phyloP scores from a whole-genome alignment of 2,113 vertebrate genomes.

The Pholis gunnellus region DNA sequence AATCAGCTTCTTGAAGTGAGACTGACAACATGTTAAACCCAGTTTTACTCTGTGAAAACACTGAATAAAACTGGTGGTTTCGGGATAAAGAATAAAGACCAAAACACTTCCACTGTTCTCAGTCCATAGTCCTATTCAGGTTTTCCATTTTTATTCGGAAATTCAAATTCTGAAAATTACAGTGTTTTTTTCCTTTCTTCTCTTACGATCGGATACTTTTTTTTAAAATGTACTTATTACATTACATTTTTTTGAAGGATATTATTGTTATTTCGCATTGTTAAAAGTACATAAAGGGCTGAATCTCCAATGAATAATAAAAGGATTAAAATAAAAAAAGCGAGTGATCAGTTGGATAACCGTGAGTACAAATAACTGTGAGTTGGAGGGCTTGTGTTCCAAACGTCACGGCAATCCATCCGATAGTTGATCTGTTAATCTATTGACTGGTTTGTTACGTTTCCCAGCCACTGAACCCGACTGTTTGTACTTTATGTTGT shows the following conservation, averaged over 20 bases:
- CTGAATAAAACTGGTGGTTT: not conserved
- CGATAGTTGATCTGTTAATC: not conserved
- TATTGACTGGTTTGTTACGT: not conserved
- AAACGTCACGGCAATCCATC: too few species aligned
- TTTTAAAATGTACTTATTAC: not conserved
- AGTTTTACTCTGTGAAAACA: too few species aligned
- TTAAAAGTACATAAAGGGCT: not conserved
- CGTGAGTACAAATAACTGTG: not conserved
- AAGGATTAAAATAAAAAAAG: not conserved
- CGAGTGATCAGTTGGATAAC: not conserved
- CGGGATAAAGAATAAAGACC: not conserved
- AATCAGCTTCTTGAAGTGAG: not conserved
- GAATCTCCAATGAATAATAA: not conserved
- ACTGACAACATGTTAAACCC: too few species aligned
- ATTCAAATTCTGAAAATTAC: not conserved
- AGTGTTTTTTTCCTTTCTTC: not conserved
- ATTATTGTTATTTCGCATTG: not conserved
- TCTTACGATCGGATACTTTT: not conserved
- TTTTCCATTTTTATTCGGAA: not conserved
- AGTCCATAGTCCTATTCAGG: not conserved
- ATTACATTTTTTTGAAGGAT: not conserved
- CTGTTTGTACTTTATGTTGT: not conserved
- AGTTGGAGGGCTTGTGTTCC: too few species aligned
- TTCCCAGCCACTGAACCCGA: not conserved
- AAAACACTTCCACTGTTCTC: not conserved